Percentiles rank a stretch among this genome's conserved stretches.
Conservation (phyloP, 2,888 invertebrate species). For the Coronaproctus castanopsis region DNA sequence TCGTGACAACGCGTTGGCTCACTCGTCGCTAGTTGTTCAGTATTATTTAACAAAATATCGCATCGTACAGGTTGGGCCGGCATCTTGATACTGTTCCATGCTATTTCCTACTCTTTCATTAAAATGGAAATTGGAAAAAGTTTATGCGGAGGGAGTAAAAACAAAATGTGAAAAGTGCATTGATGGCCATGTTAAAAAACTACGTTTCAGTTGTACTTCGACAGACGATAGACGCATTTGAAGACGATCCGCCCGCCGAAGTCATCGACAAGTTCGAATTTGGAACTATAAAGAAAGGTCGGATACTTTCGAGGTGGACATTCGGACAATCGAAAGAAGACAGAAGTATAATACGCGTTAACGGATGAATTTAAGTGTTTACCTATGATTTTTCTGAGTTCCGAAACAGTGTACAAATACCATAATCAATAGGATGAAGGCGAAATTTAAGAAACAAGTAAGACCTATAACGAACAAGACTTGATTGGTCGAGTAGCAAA, state of each 20-base stretch:
- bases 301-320: background rate
- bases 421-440: constrained; percentile 23
- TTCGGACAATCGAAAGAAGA: too few relatives aligned
- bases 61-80: background rate
- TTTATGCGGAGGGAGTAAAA: background rate
- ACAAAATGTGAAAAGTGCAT: background rate
- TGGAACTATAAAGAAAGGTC: background rate
- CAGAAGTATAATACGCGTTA: too few relatives aligned
- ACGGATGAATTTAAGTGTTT: background rate
- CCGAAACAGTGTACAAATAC: constrained; percentile 23
- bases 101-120: background rate
- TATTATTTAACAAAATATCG: background rate
- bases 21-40: background rate
- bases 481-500: constrained; percentile 23
- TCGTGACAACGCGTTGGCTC: background rate
- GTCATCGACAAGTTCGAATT: background rate
- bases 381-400: constrained; percentile 2
- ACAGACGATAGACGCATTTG: background rate
- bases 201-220: background rate
- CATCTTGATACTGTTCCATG: background rate
- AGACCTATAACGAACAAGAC: constrained; percentile 23
- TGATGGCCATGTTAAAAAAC: background rate
- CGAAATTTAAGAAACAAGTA: constrained; percentile 25
- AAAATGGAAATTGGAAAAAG: background rate
- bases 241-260: background rate